A percentile compares a stretch with the other conserved stretches of the same genome.
Evolutionary conservation across 2,888 invertebrate species (phyloP).

Genomic region (Mesodorylaimus sp.): DNA sequence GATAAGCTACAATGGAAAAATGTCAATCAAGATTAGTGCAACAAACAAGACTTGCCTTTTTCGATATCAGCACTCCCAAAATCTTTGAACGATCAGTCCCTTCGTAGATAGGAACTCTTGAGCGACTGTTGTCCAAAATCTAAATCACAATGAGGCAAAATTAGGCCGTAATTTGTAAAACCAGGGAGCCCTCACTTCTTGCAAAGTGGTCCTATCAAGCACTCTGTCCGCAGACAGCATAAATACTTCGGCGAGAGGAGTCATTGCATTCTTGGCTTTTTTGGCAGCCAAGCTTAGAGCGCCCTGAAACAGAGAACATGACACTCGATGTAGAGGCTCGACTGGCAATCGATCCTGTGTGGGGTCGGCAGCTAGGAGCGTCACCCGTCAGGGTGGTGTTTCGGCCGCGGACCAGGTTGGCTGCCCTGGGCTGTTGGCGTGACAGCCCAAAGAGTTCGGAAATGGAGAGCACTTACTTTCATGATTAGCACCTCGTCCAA

Average conservation of each 20-base stretch:
- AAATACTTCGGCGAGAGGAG: neutral
- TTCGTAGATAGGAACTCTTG: neutral
- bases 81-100: neutral
- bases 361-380: too few relatives aligned
- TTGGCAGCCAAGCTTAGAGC: neutral
- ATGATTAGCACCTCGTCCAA: conserved; percentile 30
- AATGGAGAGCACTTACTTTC: conserved; percentile 20
- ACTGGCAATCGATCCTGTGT: too few relatives aligned
- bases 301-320: neutral
- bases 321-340: too few relatives aligned
- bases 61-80: neutral
- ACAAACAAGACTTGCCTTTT: neutral
- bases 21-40: neutral
- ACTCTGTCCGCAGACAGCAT: neutral
- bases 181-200: neutral
- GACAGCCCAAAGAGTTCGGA: too few relatives aligned
- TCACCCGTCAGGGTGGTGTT: too few relatives aligned
- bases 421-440: too few relatives aligned
- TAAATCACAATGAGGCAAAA: neutral
- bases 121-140: neutral
- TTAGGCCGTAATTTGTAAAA: neutral
- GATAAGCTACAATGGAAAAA: neutral
- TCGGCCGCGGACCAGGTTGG: too few relatives aligned
- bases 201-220: neutral
- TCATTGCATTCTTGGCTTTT: neutral